Evolutionary conservation across 2,113 vertebrate genomes (phyloP), one percentile per base, ranked within the genome.

Genomic region (Blennius ocellaris): DNA sequence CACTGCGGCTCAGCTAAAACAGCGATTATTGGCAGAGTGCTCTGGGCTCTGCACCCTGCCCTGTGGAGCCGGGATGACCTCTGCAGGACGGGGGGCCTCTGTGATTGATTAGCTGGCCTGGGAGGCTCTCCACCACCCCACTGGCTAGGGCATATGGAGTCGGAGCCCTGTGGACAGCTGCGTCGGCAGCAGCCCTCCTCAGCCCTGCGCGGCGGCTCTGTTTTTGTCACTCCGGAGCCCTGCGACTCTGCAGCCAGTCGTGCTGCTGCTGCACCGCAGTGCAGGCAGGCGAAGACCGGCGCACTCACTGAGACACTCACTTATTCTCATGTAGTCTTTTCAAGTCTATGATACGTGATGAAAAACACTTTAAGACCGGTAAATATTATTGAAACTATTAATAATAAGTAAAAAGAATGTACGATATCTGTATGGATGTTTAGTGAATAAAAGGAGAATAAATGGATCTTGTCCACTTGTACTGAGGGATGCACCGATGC

Each of bases 101-200:
- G 76, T 94, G 93, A 94, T 94, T 92, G 93, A 94, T 93, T 91
- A 91, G 83, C 83, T 72, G 79, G 86, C 80, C 80, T 88, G 84
- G 70, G 79, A 89, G 76, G 75, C 83, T 76, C 69, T 80, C 58
- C 52, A 69, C 85, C 78, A 85, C 88, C 87, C 90, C 76, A 84
- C 86, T 83, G 89, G 79, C 86, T 70, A 81, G 80, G 91, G 73
- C 91, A 93, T 92, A 92, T 92, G 93, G 90, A 90, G 87, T 67
- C 69, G 81, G 37, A 83, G 87, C 89, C 84, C 77, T 68, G 82
- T 68, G 76, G 75, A 77, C 90, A 88, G 86, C 85, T 91, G 91
- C 45, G 75, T 86, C 80, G 11, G 83, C 84, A 87, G 83, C 81
- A 70, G 74, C 74, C 78, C 50, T 80, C 65, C 52, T 56, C 38